phyloP scores from a whole-genome alignment of 2,113 vertebrate genomes.

The Spermophilus dauricus region DNA sequence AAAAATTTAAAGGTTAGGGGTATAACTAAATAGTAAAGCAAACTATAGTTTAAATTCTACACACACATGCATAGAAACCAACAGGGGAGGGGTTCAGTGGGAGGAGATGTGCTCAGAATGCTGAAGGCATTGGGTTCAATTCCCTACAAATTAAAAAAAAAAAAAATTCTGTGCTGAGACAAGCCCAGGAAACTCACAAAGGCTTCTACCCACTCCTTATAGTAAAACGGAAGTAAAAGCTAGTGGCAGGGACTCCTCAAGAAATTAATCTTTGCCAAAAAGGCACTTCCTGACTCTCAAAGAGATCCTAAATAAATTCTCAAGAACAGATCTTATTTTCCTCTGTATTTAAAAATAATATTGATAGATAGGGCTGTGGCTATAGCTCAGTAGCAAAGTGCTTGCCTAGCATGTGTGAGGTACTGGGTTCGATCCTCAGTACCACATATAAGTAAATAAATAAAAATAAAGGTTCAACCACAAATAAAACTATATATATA shows the following conservation, averaged over 20 bases:
- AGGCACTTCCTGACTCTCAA: not conserved
- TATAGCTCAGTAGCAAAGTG: too few species aligned
- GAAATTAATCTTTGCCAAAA: not conserved
- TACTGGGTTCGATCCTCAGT: too few species aligned
- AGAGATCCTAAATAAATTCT: not conserved
- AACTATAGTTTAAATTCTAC: not conserved
- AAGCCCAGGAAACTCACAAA: not conserved
- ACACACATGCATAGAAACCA: not conserved
- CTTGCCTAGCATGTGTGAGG: too few species aligned
- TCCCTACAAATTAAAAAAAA: too few species aligned
- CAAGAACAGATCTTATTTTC: not conserved
- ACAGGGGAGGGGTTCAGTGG: too few species aligned
- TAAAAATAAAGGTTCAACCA: too few species aligned
- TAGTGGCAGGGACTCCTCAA: not conserved
- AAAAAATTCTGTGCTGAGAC: not conserved
- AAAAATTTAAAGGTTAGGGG: not conserved
- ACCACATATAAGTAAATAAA: too few species aligned
- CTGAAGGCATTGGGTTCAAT: too few species aligned
- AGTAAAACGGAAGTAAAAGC: not conserved
- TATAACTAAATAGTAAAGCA: not conserved
- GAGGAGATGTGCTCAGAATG: too few species aligned
- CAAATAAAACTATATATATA: too few species aligned
- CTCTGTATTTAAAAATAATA: constrained; percentile 17
- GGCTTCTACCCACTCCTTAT: not conserved
- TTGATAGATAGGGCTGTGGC: not conserved